phyloP scores from a whole-genome alignment of 1,140 invertebrate genomes.

The Hesperophylax magnus region DNA sequence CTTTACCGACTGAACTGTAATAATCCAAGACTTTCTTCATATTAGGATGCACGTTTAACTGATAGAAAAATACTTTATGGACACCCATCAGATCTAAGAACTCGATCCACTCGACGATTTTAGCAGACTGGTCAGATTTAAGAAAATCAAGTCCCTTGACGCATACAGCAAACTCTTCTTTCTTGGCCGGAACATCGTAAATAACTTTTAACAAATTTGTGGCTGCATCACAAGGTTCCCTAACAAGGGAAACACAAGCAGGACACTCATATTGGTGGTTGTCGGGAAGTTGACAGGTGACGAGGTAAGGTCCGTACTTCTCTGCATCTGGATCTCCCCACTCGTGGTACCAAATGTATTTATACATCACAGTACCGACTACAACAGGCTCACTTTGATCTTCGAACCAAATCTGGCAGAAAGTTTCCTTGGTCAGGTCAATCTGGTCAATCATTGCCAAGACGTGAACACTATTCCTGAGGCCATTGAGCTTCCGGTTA shows the following conservation, averaged over 20 bases:
- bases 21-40: constrained; percentile 91
- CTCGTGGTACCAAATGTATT: constrained; percentile 94
- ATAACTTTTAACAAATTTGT: constrained; percentile 91
- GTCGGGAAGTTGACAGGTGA: constrained; percentile 88
- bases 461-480: constrained; percentile 86
- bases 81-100: constrained; percentile 88
- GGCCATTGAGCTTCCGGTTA: constrained; percentile 79
- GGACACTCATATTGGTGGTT: constrained; percentile 82
- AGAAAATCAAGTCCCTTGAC: constrained; percentile 95
- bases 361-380: constrained; percentile 88
- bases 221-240: constrained; percentile 86
- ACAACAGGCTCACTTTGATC: constrained; percentile 84
- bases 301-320: constrained; percentile 91
- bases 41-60: constrained; percentile 91
- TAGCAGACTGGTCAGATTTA: constrained; percentile 89
- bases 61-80: constrained; percentile 94
- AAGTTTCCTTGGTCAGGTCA: constrained; percentile 84
- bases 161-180: constrained; percentile 92
- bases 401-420: constrained; percentile 93
- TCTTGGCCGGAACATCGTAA: constrained; percentile 79
- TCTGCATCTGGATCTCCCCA: constrained; percentile 95
- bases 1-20: constrained; percentile 82
- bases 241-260: constrained; percentile 88
- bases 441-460: constrained; percentile 92
- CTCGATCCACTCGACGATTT: constrained; percentile 95